Base-by-base conservation (phyloP, 35 echinoderm and acorn worm species). In the Heliocidaris tuberculata region DNA sequence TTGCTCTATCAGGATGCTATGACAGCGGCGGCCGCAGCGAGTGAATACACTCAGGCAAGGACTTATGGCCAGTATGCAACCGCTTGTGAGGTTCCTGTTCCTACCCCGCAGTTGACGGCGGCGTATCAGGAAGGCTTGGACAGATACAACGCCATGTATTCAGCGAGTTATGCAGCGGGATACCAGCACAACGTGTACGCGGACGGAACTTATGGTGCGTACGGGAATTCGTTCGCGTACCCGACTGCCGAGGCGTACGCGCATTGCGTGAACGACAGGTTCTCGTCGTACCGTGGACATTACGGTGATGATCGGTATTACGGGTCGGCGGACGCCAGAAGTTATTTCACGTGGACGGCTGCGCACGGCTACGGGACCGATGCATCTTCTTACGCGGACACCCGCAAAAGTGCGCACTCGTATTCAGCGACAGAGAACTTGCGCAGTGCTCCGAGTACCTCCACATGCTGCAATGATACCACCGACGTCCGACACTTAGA, bases 81-180 rank as follows among this genome's bases (percentile, higher is more conserved):
- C 17, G 95, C 98, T 4, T 99, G 97, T 85, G 98, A 99, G 60
- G 98, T 97, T 27, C 94, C 98, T 30, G 94, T 99, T 3, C 96
- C 97, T 11, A 93, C 96, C 16, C 92, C 95, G 13, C 95, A 95
- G 24, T 93, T 95, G 47, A 96, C 97, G 15, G 94, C 98, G n/a
- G 94, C 96, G 50, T 97, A 96, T 48, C 97, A 97, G 93, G 97
- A 98, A 90, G 97, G 96, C 2, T 49, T 97, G 24, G 98, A 99
- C 89, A 91, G 98, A 71, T 99, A 99, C 93, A 96, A 94, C 42
- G 98, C 98, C 9, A 97, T 99, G 95, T 99, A 97, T 90, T 96
- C 98, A 21, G 96, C 96, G 7, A 93, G 97, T 52, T 97, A 97
- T 93, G 96, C 96, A 49, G 94, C 97, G 59, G 96, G 96, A 30